These are phyloP conservation scores for Drosophila flavopinicola DNA, from an alignment of 2,888 invertebrate species.

Conservation along the genomic window DNA sequence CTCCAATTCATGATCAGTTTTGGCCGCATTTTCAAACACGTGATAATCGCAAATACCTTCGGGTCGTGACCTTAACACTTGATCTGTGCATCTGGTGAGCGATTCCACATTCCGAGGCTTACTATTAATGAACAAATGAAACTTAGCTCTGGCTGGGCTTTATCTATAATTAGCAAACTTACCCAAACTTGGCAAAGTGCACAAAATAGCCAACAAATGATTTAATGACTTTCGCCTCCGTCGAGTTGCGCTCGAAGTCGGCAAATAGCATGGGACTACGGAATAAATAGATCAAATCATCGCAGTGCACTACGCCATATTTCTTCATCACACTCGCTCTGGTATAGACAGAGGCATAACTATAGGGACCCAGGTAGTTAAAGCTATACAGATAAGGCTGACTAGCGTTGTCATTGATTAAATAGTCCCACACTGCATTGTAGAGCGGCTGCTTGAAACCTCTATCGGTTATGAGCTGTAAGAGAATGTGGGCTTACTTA, in stretches of 20 bases:
- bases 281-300: conserved; percentile 86
- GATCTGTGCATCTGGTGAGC: conserved; percentile 43
- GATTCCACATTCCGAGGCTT: conserved; percentile 57
- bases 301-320: conserved; percentile 85
- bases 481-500: background rate
- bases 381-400: conserved; percentile 85
- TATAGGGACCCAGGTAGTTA: conserved; percentile 84
- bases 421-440: conserved; percentile 76
- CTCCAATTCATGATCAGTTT: conserved; percentile 32
- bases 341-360: conserved; percentile 84
- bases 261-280: conserved; percentile 84
- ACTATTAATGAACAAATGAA: conserved; percentile 39
- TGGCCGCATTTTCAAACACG: conserved; percentile 66
- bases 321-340: conserved; percentile 58
- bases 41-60: conserved; percentile 81
- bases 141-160: background rate
- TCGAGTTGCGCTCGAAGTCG: conserved; percentile 77
- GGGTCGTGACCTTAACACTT: conserved; percentile 50
- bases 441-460: conserved; percentile 85
- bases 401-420: conserved; percentile 50
- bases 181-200: conserved; percentile 85
- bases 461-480: conserved; percentile 85
- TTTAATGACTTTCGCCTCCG: conserved; percentile 82
- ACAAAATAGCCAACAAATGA: conserved; percentile 84
- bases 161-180: conserved; percentile 37